These are phyloP conservation scores for Ochotona princeps DNA, from an alignment of 2,113 vertebrate species.

Conservation along the genomic window DNA sequence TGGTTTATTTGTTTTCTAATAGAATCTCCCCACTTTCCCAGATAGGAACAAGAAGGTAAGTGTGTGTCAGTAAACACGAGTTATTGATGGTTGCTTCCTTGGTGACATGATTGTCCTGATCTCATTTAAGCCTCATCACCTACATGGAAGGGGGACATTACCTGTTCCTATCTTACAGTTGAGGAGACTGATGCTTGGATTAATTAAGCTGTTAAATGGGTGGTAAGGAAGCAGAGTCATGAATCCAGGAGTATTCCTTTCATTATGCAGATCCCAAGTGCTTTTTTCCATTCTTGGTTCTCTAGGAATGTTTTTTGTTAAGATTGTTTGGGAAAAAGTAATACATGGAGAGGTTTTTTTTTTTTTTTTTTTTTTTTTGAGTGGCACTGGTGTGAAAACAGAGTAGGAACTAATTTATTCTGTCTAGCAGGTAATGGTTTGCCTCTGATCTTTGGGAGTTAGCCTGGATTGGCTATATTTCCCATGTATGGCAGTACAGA, in stretches of 20 bases:
- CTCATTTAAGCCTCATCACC: background rate
- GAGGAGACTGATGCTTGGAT: background rate
- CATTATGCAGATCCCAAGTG: background rate
- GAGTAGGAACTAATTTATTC: background rate
- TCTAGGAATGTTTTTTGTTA: background rate
- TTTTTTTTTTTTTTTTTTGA: background rate
- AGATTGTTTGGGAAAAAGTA: background rate
- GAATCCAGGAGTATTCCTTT: background rate
- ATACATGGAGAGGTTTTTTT: background rate
- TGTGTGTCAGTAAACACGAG: background rate
- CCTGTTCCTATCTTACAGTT: background rate
- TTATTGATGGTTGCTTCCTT: background rate
- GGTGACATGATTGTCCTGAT: background rate
- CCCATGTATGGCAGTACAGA: background rate
- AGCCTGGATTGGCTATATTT: background rate
- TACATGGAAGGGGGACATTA: background rate
- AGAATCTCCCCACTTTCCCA: background rate
- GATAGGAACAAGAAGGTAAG: background rate
- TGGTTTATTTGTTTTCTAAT: background rate
- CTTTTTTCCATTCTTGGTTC: background rate
- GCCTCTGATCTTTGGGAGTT: background rate
- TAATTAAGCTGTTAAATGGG: background rate
- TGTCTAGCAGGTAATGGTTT: background rate
- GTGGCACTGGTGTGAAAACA: background rate
- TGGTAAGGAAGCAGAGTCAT: background rate